Evolutionary conservation across 2,888 invertebrate genomes (phyloP).

Genomic region (Eudasyphora cyanicolor): DNA sequence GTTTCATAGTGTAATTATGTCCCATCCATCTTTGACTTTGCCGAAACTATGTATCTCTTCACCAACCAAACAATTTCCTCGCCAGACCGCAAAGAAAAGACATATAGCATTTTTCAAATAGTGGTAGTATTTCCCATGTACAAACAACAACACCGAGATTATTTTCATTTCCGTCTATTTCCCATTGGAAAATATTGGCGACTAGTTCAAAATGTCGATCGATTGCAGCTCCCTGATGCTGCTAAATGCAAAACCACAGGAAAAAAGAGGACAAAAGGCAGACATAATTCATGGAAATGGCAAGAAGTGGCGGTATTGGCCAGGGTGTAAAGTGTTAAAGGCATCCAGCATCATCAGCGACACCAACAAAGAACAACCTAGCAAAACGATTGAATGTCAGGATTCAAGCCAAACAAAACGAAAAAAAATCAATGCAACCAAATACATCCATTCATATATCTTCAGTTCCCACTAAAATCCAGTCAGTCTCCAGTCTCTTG

Average conservation of each 20-base stretch:
- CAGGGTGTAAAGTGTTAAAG: slow-evolving; percentile 4
- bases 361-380: slow-evolving; percentile 9
- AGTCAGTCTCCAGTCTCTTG: neutral
- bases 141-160: neutral
- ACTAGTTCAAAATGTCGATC: neutral
- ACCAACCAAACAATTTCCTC: neutral
- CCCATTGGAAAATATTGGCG: neutral
- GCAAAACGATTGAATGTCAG: neutral
- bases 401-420: neutral
- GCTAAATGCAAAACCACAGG: slow-evolving; percentile 8
- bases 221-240: too few species aligned
- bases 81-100: neutral
- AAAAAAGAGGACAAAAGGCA: slow-evolving; percentile 2
- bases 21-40: neutral
- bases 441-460: too few species aligned
- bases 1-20: too few species aligned
- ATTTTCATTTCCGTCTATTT: neutral
- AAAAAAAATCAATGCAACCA: neutral
- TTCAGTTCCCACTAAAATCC: neutral
- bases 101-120: neutral
- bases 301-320: neutral
- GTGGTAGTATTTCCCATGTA: neutral
- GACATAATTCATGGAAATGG: slow-evolving; percentile 19
- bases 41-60: too few species aligned
- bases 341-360: too few species aligned